Evolutionary conservation across 2,888 invertebrate species (phyloP), one percentile per base, ranked within the genome.

Genomic region (Podabrus alpinus): DNA sequence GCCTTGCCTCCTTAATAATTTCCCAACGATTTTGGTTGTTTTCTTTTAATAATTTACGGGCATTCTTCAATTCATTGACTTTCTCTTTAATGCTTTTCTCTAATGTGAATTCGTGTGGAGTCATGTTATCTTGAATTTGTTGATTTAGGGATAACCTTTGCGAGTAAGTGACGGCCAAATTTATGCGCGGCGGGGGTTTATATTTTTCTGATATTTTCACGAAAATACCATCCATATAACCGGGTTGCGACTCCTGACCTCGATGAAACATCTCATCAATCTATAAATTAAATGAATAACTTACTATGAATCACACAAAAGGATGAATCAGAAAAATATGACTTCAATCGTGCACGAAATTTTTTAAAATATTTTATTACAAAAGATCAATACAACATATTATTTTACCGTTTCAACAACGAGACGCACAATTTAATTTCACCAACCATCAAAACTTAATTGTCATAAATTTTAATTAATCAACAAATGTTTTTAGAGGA

Each of bases 191-290:
- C 19, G 95, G 95, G 79, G 95, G 94, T 86, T 95, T 94, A 85
- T 94, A 96, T 83, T 92, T 93, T 87, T 96, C 95, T 67, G 94
- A 93, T 87, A 96, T 95, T 90, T 96, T 96, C 76, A 96, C 95
- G 83, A 94, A 93, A 81, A 96, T 93, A 80, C 93, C 94, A 88
- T 96, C 96, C 92, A 95, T 93, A 84, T 91, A 93, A 84, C 91
- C 90, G 68, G 84, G 82, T 19, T 85, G 84, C 59, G 85, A 81
- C 74, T 88, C 88, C 75, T 83, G 81, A 78, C 80, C 79, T 74
- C 80, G 84, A 45, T 79, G 80, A 78, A 84, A 82, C 85, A 85
- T 85, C 75, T 66, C 78, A 24, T 73, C 59, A 69, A 73, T 72
- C 19, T 69, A 74, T 71, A 29, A 67, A 75, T 71, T 75, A 72